phyloP scores from a whole-genome alignment of 2,797 vertebrate genomes.

The Pseudochirops corinnae region DNA sequence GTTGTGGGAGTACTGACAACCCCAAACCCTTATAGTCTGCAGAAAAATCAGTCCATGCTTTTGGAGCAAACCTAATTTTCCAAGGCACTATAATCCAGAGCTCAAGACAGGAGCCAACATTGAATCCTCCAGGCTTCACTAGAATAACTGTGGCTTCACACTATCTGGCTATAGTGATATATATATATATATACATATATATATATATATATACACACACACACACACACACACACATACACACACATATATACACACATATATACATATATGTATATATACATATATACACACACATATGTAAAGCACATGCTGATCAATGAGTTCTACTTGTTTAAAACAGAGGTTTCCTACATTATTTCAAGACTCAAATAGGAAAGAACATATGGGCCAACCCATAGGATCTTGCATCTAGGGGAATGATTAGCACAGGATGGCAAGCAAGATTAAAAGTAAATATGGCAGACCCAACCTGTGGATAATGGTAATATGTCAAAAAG shows the following conservation, averaged over 20 bases:
- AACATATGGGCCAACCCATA: slow-evolving; percentile 54
- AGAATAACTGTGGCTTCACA: background rate
- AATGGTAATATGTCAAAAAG: background rate
- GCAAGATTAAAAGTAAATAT: slow-evolving; percentile 53
- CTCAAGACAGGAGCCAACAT: background rate
- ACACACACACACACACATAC: no score
- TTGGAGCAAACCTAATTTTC: background rate
- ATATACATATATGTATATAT: no score
- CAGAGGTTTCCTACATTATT: slow-evolving; percentile 27
- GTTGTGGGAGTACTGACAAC: background rate
- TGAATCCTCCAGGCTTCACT: background rate
- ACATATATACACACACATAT: background rate
- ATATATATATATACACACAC: background rate
- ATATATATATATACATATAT: background rate
- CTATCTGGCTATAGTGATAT: background rate
- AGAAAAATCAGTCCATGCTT: background rate
- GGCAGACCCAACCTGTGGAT: background rate
- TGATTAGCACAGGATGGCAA: slow-evolving; percentile 45
- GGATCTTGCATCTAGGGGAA: slow-evolving; percentile 48
- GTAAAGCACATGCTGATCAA: background rate
- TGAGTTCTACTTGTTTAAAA: background rate
- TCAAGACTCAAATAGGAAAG: slow-evolving; percentile 18
- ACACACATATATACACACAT: no score
- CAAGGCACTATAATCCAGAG: background rate
- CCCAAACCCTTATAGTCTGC: background rate